These are phyloP conservation scores for Mimachlamys varia DNA, from an alignment of 2,888 invertebrate species.

Conservation along the genomic window DNA sequence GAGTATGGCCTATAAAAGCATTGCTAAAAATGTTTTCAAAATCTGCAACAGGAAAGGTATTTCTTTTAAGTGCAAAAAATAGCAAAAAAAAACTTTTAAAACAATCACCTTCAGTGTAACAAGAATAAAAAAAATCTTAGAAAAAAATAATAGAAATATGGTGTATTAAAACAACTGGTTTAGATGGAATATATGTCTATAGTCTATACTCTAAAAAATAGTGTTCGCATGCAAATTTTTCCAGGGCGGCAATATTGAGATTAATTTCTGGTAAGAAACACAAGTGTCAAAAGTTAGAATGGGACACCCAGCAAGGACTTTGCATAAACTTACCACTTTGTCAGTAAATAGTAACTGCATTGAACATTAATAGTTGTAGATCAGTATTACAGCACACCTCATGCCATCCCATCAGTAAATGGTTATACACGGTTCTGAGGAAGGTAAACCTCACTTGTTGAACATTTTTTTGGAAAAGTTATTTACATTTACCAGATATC, in stretches of 20 bases:
- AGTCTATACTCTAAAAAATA: no score
- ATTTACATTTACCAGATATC: no score
- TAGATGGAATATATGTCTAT: not conserved
- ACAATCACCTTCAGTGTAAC: no score
- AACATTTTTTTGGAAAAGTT: no score
- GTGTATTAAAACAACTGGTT: not conserved
- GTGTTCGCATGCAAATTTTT: not conserved
- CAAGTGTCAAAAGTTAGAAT: not conserved
- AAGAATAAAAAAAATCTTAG: not conserved
- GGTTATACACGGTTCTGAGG: no score
- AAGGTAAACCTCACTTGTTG: no score
- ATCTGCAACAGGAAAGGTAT: not conserved
- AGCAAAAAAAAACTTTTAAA: not conserved
- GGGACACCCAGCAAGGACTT: not conserved
- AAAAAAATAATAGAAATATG: not conserved
- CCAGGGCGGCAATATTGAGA: not conserved
- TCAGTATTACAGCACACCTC: not conserved
- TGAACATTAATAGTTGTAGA: not conserved
- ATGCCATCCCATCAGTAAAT: no score
- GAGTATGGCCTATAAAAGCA: not conserved
- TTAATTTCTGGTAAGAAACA: not conserved
- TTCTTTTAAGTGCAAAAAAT: not conserved
- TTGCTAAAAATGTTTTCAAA: not conserved
- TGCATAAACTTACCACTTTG: slow-evolving; percentile 29
- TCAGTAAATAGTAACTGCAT: slow-evolving; percentile 15